Evolutionary conservation across 2,113 vertebrate genomes (phyloP).

Genomic region (Salvelinus fontinalis): DNA sequence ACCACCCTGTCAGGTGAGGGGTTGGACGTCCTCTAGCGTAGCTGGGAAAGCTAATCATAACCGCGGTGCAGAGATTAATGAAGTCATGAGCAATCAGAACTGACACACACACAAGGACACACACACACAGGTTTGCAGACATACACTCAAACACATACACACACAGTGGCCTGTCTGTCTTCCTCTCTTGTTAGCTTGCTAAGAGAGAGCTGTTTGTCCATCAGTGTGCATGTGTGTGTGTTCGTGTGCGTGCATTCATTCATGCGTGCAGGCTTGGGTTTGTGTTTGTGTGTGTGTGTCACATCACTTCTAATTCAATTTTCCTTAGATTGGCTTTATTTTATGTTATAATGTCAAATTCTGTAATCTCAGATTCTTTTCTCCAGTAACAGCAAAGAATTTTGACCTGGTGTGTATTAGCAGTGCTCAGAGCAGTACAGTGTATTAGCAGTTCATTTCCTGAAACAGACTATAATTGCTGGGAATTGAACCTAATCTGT

Average conservation of each 20-base stretch:
- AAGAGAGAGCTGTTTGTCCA: not conserved
- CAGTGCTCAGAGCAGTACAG: not conserved
- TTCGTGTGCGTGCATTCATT: not conserved
- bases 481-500: conserved; percentile 14
- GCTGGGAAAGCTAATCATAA: conserved; percentile 74
- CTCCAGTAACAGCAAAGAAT: not conserved
- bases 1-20: not conserved
- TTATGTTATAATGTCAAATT: not conserved
- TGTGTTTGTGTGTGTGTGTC: not conserved
- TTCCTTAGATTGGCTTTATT: too few relatives aligned
- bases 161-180: conserved; percentile 1
- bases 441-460: not conserved
- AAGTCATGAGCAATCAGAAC: conserved; percentile 73
- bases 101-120: conserved; percentile 64
- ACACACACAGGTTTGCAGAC: conserved; percentile 8
- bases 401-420: not conserved
- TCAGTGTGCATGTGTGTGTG: not conserved
- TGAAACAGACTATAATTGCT: conserved; percentile 9
- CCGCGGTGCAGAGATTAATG: conserved; percentile 75
- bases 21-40: conserved; percentile 69
- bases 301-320: too few relatives aligned
- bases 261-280: not conserved
- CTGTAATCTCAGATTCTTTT: not conserved
- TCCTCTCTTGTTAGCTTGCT: not conserved
- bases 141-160: not conserved